These are phyloP conservation scores for Bombus difficillimus DNA, from an alignment of 1,140 invertebrate genomes.

Conservation along the genomic window DNA sequence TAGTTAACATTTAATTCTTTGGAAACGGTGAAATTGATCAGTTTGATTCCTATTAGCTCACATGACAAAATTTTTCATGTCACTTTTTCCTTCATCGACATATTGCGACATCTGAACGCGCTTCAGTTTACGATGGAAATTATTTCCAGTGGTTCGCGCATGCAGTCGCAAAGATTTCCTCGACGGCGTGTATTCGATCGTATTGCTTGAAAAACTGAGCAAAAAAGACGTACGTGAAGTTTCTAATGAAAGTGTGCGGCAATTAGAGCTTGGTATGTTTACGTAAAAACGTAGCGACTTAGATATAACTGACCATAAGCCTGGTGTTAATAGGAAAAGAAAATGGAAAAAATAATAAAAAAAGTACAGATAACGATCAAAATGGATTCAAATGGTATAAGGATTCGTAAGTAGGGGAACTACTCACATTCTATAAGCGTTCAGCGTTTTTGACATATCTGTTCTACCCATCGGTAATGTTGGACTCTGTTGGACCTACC, in stretches of 20 bases:
- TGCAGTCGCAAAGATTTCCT: background rate
- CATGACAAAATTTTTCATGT: background rate
- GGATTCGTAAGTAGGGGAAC: slow-evolving; percentile 41
- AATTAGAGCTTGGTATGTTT: slow-evolving; percentile 38
- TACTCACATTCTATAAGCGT: slow-evolving; percentile 82
- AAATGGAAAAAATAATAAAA: background rate
- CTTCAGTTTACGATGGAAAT: background rate
- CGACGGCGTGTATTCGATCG: background rate
- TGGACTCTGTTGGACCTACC: slow-evolving; percentile 62
- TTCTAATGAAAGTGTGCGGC: slow-evolving; percentile 39
- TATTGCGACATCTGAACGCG: background rate
- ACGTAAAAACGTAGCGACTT: background rate
- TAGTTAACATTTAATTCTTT: background rate
- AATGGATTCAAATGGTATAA: background rate
- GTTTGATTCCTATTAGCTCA: background rate
- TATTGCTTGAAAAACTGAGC: background rate
- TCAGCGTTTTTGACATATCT: slow-evolving; percentile 82
- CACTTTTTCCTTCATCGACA: background rate
- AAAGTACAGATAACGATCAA: background rate
- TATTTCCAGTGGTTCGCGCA: background rate
- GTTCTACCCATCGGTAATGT: slow-evolving; percentile 81
- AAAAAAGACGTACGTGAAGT: background rate
- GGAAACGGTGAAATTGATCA: background rate
- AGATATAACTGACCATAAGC: background rate
- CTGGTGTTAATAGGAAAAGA: background rate